A percentile compares a stretch with the other conserved stretches of the same genome.
phyloP scores from a whole-genome alignment of 1,140 invertebrate genomes.

The Hycleus cichorii region DNA sequence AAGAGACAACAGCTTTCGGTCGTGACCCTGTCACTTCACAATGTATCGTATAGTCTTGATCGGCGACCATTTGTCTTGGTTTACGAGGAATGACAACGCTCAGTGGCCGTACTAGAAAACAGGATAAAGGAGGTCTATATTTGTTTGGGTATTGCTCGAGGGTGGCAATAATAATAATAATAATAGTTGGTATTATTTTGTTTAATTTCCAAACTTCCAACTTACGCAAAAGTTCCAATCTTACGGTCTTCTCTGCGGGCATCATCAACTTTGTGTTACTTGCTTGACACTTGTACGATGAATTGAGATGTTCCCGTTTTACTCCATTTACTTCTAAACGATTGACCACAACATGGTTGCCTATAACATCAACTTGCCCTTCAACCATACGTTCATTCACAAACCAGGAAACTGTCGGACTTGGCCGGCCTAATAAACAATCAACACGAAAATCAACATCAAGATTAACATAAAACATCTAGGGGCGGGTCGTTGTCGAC shows the following conservation, averaged over 20 bases:
- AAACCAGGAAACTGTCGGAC: conserved; percentile 71
- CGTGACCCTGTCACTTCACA: conserved; percentile 78
- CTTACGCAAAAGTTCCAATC: conserved; percentile 74
- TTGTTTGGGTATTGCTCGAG: background rate
- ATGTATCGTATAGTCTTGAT: conserved; percentile 63
- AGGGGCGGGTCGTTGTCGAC: too few relatives aligned
- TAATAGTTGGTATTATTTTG: background rate
- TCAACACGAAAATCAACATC: background rate
- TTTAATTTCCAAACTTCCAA: conserved; percentile 28
- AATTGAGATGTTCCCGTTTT: conserved; percentile 67
- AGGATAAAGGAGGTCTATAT: conserved; percentile 12
- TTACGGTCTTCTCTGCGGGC: conserved; percentile 67
- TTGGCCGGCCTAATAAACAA: conserved; percentile 63
- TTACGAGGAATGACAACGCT: conserved; percentile 67
- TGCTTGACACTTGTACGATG: conserved; percentile 77
- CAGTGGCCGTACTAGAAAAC: conserved; percentile 62
- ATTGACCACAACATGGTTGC: conserved; percentile 70
- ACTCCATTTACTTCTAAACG: conserved; percentile 63
- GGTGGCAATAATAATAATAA: background rate
- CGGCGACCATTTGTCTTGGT: conserved; percentile 66
- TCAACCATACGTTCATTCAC: conserved; percentile 55
- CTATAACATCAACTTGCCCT: conserved; percentile 51
- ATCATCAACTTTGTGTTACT: conserved; percentile 77
- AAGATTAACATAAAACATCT: too few relatives aligned
- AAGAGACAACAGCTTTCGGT: conserved; percentile 71